Evolutionary conservation across 2,113 vertebrate genomes (phyloP).

Genomic region (Lycaon pictus): DNA sequence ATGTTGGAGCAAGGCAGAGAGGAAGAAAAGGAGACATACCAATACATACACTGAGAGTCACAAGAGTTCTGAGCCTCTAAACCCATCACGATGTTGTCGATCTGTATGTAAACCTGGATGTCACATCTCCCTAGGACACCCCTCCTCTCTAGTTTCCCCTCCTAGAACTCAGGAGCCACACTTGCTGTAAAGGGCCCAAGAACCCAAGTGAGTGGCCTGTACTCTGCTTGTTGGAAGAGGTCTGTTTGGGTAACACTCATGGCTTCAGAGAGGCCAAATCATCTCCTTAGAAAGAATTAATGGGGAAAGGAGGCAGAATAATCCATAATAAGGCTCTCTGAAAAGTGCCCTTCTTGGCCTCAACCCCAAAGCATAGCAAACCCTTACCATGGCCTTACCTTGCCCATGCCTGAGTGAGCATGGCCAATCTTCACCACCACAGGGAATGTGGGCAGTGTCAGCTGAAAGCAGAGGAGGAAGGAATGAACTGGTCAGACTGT

Average conservation of each 20-base stretch:
- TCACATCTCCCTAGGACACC: not conserved
- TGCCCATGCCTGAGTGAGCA: conserved; percentile 99
- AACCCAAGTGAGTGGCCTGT: not conserved
- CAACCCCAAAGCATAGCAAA: not conserved
- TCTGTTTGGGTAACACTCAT: not conserved
- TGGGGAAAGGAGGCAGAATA: not conserved
- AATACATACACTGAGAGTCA: not conserved
- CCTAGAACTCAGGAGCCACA: not conserved
- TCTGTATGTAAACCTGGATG: not conserved
- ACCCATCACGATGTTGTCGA: not conserved
- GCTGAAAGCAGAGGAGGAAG: conserved; percentile 88
- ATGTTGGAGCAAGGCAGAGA: conserved; percentile 34
- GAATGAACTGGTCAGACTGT: not conserved
- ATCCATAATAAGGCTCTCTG: not conserved
- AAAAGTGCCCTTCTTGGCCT: not conserved
- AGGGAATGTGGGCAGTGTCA: conserved; percentile 96
- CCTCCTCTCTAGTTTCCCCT: not conserved
- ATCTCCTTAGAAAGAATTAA: conserved; percentile 1
- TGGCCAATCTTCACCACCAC: conserved; percentile 99
- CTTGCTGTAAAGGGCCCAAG: not conserved
- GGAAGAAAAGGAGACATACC: not conserved
- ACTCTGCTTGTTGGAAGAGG: not conserved
- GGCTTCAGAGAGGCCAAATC: not conserved
- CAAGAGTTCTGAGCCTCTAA: not conserved
- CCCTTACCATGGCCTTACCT: conserved; percentile 89